These are phyloP conservation scores for Gouania willdenowi DNA, from an alignment of 2,797 vertebrate genomes.

Conservation along the genomic window DNA sequence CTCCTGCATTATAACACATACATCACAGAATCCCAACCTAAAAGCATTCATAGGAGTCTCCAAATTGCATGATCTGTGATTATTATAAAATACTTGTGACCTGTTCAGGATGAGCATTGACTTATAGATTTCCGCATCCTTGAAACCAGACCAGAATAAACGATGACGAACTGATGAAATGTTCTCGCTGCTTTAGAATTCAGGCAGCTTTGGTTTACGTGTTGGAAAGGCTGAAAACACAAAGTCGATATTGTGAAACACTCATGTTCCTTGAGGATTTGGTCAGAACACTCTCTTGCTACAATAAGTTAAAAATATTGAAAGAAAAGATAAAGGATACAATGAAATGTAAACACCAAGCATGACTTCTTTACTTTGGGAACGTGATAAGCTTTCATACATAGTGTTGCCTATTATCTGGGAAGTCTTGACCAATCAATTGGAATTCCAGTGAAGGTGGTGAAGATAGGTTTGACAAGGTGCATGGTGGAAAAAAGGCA, in stretches of 20 bases:
- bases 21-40: slow-evolving; percentile 5
- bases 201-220: slow-evolving; percentile 5
- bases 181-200: slow-evolving; percentile 3
- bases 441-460: slow-evolving; percentile 26
- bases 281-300: slow-evolving; percentile 3
- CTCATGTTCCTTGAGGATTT: background rate
- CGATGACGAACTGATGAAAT: background rate
- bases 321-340: background rate
- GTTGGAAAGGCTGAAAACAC: background rate
- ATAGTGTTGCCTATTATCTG: slow-evolving; percentile 4
- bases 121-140: too few relatives aligned
- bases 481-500: slow-evolving; percentile 43
- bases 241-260: too few relatives aligned
- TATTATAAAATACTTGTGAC: too few relatives aligned
- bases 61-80: too few relatives aligned
- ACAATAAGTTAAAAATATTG: slow-evolving; percentile 1
- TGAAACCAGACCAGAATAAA: too few relatives aligned
- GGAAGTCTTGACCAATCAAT: slow-evolving; percentile 13
- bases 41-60: too few relatives aligned
- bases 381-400: slow-evolving; percentile 6
- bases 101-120: too few relatives aligned
- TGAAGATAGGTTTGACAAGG: slow-evolving; percentile 26
- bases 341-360: slow-evolving; percentile 5
- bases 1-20: slow-evolving; percentile 32
- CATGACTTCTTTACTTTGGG: slow-evolving; percentile 7